A percentile compares a stretch with the other conserved stretches of the same genome.
phyloP scores from a whole-genome alignment of 2,797 vertebrate genomes.

The Mallotus villosus region DNA sequence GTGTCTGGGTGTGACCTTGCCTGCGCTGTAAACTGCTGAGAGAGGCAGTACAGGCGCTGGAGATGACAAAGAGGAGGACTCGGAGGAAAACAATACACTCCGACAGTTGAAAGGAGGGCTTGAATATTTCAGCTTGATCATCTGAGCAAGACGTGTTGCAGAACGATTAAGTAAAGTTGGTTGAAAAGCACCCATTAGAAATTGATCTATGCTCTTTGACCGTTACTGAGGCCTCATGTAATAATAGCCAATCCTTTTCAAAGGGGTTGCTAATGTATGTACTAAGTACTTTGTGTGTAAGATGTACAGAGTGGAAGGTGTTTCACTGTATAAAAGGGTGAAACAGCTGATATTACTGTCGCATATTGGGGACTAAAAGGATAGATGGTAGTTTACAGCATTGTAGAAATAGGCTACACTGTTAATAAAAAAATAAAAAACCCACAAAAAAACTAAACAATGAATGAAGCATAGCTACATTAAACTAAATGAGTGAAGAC shows the following conservation, averaged over 20 bases:
- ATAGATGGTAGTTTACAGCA: not conserved
- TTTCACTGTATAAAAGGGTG: too few relatives aligned
- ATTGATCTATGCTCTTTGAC: constrained; percentile 2
- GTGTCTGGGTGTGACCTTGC: constrained; percentile 71
- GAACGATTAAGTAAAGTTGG: constrained; percentile 40
- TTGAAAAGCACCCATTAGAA: constrained; percentile 28
- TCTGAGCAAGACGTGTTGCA: constrained; percentile 8
- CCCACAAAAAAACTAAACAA: not conserved
- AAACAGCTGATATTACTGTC: not conserved
- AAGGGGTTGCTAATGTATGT: not conserved
- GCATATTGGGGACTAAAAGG: not conserved
- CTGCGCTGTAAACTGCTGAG: constrained; percentile 73
- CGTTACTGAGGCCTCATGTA: constrained; percentile 5
- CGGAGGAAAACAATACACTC: constrained; percentile 70
- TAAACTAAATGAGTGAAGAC: not conserved
- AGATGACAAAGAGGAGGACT: constrained; percentile 67
- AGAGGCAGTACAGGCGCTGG: constrained; percentile 66
- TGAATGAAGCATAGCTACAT: not conserved
- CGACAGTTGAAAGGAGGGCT: constrained; percentile 72
- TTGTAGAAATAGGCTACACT: not conserved
- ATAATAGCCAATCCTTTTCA: not conserved
- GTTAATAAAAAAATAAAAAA: too few relatives aligned
- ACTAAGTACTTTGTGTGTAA: not conserved
- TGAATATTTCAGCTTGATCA: constrained; percentile 64
- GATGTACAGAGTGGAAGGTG: not conserved